A percentile compares a stretch with the other conserved stretches of the same genome.
These are phyloP conservation scores for Drosophila parthenogenetica DNA, from an alignment of 2,888 invertebrate species.

Conservation along the genomic window DNA sequence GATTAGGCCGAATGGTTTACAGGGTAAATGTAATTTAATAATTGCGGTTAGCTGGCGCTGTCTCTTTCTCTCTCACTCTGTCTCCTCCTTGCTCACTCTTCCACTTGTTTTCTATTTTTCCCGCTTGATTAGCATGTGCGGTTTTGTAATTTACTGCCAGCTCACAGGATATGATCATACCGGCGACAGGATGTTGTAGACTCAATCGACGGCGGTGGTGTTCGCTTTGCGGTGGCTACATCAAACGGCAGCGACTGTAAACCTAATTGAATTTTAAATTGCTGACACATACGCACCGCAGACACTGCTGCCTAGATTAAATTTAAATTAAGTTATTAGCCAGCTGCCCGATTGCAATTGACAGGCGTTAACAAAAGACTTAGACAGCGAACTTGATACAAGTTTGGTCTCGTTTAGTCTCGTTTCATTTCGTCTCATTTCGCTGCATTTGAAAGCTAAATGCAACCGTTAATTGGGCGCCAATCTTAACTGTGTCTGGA, in stretches of 20 bases:
- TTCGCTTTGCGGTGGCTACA: slow-evolving; percentile 58
- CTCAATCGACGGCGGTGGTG: not conserved
- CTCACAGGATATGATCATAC: slow-evolving; percentile 71
- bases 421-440: slow-evolving; percentile 16
- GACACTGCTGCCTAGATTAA: slow-evolving; percentile 55
- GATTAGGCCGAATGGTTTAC: slow-evolving; percentile 53
- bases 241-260: slow-evolving; percentile 49
- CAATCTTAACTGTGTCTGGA: slow-evolving; percentile 56
- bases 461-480: slow-evolving; percentile 76
- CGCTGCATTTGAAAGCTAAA: slow-evolving; percentile 74
- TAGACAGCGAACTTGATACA: slow-evolving; percentile 53
- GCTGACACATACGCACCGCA: slow-evolving; percentile 49
- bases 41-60: slow-evolving; percentile 64
- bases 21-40: slow-evolving; percentile 75
- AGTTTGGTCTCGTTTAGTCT: slow-evolving; percentile 19
- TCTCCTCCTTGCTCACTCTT: not conserved
- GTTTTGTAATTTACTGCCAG: slow-evolving; percentile 67
- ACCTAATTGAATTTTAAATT: slow-evolving; percentile 76
- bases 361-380: slow-evolving; percentile 72
- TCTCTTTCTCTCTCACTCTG: not conserved
- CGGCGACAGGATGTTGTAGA: slow-evolving; percentile 65
- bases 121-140: slow-evolving; percentile 74
- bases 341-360: slow-evolving; percentile 42
- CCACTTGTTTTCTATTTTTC: not conserved
- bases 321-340: slow-evolving; percentile 77